Conservation (phyloP, 64 coral and sea anemone species). For the Stichodactyla mertensii region DNA sequence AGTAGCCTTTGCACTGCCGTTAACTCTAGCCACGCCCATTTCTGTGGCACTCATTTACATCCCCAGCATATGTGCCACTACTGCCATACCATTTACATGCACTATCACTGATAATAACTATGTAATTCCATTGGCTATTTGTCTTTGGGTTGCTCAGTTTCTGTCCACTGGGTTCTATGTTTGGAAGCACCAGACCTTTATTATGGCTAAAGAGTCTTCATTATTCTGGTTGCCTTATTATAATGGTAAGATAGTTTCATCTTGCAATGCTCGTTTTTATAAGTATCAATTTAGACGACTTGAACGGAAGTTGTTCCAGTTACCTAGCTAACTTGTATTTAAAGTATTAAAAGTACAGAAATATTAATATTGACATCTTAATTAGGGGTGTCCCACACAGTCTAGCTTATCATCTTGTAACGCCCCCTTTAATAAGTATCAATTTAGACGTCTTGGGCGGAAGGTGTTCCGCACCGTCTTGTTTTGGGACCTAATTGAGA, state of each 20-base stretch:
- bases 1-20: constrained; percentile 43
- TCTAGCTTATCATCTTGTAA: too few relatives aligned
- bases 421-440: too few relatives aligned
- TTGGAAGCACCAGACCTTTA: constrained; percentile 59
- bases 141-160: constrained; percentile 53
- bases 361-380: too few relatives aligned
- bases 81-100: constrained; percentile 16
- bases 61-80: not conserved
- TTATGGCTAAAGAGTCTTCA: constrained; percentile 72
- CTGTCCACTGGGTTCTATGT: constrained; percentile 77
- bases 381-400: too few relatives aligned
- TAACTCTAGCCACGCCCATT: constrained; percentile 46
- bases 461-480: too few relatives aligned
- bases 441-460: too few relatives aligned
- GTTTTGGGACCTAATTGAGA: too few relatives aligned
- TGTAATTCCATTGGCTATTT: constrained; percentile 16
- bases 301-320: too few relatives aligned
- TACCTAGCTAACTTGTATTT: too few relatives aligned
- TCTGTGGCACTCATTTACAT: constrained; percentile 16
- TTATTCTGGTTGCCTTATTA: constrained; percentile 95
- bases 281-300: not conserved
- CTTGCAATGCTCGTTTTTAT: not conserved
- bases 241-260: constrained; percentile 49
- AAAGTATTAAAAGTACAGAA: too few relatives aligned
- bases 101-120: not conserved